Evolutionary conservation across 2,888 invertebrate species (phyloP).

Genomic region (Drosophila leonis): DNA sequence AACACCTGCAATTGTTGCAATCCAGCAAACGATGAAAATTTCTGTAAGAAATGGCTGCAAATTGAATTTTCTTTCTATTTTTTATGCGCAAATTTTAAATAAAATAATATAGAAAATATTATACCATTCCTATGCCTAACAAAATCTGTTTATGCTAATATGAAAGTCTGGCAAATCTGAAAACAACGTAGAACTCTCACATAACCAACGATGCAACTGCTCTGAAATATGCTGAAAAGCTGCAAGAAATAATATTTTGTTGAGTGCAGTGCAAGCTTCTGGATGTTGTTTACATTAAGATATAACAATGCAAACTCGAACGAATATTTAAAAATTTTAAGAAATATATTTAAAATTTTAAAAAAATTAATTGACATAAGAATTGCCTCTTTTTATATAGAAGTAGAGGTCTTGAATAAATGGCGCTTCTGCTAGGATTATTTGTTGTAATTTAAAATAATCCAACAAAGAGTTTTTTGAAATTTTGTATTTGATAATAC

Average conservation of each 20-base stretch:
- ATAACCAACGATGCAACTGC: conserved; percentile 41
- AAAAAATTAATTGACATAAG: not conserved
- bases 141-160: not conserved
- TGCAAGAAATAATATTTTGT: conserved; percentile 30
- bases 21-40: not conserved
- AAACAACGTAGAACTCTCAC: conserved; percentile 29
- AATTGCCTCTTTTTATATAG: not conserved
- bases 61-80: not conserved
- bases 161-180: not conserved
- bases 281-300: conserved; percentile 11
- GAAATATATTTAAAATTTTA: too few species aligned
- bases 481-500: not conserved
- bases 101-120: not conserved
- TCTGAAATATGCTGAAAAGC: conserved; percentile 46
- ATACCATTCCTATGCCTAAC: not conserved
- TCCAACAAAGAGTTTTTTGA: too few species aligned
- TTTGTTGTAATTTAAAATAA: too few species aligned
- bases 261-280: conserved; percentile 56
- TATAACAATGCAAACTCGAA: not conserved
- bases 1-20: conserved; percentile 24
- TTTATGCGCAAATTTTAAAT: not conserved
- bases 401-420: not conserved
- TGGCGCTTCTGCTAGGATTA: too few species aligned
- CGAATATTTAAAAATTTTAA: not conserved
- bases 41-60: not conserved